A percentile compares a stretch with the other conserved stretches of the same genome.
These are phyloP conservation scores for Acrocephalus kingi DNA, from an alignment of 2,113 vertebrate genomes.

Conservation along the genomic window DNA sequence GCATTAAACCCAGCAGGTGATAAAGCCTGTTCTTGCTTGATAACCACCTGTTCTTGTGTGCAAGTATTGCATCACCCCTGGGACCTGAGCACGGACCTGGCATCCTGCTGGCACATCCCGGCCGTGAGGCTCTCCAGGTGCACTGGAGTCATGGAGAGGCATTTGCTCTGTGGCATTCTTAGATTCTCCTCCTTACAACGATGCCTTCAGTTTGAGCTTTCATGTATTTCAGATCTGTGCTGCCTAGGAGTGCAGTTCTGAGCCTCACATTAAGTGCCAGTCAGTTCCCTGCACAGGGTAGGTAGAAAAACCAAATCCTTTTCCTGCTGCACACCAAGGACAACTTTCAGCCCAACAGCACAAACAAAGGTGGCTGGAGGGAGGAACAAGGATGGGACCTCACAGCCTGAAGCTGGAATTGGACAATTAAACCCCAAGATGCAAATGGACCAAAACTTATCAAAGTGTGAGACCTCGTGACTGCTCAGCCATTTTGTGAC, in stretches of 20 bases:
- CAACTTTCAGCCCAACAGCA: not conserved
- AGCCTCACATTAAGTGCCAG: not conserved
- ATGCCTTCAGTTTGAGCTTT: not conserved
- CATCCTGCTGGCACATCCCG: rapidly evolving
- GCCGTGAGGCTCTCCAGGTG: not conserved
- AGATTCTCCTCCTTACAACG: not conserved
- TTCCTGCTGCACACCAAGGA: not conserved
- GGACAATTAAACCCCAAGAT: not conserved
- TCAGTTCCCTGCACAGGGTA: not conserved
- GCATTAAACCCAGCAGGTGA: not conserved
- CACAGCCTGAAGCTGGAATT: not conserved
- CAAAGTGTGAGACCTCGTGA: not conserved
- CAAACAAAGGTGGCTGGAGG: not conserved
- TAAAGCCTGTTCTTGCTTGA: not conserved
- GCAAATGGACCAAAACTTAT: not conserved
- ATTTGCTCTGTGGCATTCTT: not conserved
- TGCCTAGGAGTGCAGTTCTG: not conserved
- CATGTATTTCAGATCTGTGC: not conserved
- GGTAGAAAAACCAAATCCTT: not conserved
- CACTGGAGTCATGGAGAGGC: rapidly evolving
- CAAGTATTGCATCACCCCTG: not conserved
- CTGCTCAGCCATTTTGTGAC: not conserved
- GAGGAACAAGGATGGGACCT: not conserved
- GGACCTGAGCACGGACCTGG: rapidly evolving
- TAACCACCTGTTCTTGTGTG: not conserved